Percentiles rank a stretch among this genome's conserved stretches.
These are phyloP conservation scores for Phylloscopus trochiloides DNA, from an alignment of 2,113 vertebrate species.

Conservation along the genomic window DNA sequence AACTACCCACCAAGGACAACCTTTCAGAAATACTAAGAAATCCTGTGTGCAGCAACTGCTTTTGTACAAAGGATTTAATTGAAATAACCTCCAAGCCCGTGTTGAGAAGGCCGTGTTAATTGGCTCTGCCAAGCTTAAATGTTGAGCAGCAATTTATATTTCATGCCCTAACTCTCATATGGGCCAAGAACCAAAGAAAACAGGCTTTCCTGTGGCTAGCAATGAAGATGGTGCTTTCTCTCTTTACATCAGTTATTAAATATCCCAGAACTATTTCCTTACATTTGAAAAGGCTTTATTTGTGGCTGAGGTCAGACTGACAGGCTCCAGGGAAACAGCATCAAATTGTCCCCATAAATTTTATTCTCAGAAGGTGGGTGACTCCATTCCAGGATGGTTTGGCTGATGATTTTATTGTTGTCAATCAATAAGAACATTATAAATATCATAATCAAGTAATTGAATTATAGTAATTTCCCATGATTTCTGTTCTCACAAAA, in stretches of 20 bases:
- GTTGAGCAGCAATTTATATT: conserved; percentile 51
- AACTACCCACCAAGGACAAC: background rate
- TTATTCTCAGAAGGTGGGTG: background rate
- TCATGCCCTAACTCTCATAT: conserved; percentile 39
- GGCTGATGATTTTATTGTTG: background rate
- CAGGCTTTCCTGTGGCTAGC: conserved; percentile 15
- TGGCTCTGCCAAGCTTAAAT: conserved; percentile 13
- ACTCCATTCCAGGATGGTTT: background rate
- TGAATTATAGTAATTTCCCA: background rate
- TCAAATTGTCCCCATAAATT: background rate
- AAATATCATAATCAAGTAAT: background rate
- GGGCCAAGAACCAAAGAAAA: conserved; percentile 41
- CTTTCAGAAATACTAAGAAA: conserved; percentile 12
- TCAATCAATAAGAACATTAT: background rate
- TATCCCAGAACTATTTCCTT: conserved; percentile 14
- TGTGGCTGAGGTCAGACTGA: conserved; percentile 40
- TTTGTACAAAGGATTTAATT: conserved; percentile 2
- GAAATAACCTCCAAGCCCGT: conserved; percentile 18
- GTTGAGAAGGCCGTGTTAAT: conserved; percentile 33
- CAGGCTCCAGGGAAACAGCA: conserved; percentile 23
- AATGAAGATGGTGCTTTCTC: background rate
- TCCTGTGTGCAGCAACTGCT: background rate
- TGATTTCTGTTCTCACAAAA: background rate
- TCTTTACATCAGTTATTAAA: background rate
- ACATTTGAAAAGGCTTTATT: conserved; percentile 5